phyloP scores from a whole-genome alignment of 2,888 invertebrate species.

The Cerastoderma edule region DNA sequence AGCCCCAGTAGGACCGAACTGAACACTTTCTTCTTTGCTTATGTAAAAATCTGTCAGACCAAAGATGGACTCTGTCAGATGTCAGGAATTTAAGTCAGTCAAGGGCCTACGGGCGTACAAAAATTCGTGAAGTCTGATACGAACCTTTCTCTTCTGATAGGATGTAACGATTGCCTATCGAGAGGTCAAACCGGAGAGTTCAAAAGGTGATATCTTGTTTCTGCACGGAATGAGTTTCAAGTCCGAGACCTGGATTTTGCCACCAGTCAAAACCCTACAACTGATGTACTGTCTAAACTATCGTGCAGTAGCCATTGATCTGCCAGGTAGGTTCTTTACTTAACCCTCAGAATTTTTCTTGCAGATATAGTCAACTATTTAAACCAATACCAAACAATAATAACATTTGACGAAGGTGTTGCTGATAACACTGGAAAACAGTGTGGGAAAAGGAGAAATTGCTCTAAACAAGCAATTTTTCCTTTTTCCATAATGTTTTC shows the following conservation, averaged over 20 bases:
- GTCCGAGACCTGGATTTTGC: constrained; percentile 83
- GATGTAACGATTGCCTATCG: constrained; percentile 61
- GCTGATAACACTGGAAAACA: not conserved
- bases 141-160: constrained; percentile 58
- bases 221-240: constrained; percentile 85
- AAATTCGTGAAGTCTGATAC: no score
- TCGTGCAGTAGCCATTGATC: constrained; percentile 84
- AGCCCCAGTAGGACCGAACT: no score
- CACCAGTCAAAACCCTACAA: constrained; percentile 82
- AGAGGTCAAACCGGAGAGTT: constrained; percentile 46
- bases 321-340: constrained; percentile 82
- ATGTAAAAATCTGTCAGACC: no score
- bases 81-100: no score
- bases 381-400: not conserved
- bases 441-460: not conserved
- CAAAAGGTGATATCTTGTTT: constrained; percentile 80
- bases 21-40: no score
- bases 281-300: constrained; percentile 84
- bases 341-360: not conserved
- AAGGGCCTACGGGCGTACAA: no score
- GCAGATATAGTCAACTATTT: not conserved
- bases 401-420: not conserved
- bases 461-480: not conserved
- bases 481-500: not conserved
- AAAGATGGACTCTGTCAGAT: no score